Evolutionary conservation across 1,140 invertebrate species (phyloP).

Genomic region (Drosophila murphyi): DNA sequence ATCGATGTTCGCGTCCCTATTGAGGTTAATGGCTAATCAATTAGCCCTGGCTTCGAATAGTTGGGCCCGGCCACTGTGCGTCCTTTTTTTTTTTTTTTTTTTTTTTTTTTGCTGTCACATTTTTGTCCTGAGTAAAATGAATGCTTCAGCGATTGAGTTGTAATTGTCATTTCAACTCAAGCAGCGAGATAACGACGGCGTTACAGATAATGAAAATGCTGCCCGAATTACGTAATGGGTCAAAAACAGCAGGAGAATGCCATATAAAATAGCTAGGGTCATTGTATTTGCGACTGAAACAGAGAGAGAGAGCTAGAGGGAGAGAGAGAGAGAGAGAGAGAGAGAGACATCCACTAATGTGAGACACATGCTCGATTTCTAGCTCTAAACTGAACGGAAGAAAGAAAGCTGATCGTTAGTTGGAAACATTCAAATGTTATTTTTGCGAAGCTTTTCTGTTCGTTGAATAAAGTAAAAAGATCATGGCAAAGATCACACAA

Average conservation of each 20-base stretch:
- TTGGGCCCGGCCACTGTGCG: slow-evolving; percentile 14
- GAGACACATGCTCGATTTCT: too few relatives aligned
- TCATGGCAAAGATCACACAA: too few relatives aligned
- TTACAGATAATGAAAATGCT: slow-evolving; percentile 10
- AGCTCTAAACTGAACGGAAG: too few relatives aligned
- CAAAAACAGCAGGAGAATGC: background rate
- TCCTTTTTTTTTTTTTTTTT: background rate
- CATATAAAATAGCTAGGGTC: background rate
- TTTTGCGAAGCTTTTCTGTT: too few relatives aligned
- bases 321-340: background rate
- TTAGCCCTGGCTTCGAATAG: slow-evolving; percentile 46
- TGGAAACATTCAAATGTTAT: too few relatives aligned
- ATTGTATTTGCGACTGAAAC: too few relatives aligned
- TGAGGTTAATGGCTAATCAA: slow-evolving; percentile 81
- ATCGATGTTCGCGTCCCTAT: slow-evolving; percentile 44
- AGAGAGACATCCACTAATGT: background rate
- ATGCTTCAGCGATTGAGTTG: slow-evolving; percentile 68
- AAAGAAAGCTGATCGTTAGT: too few relatives aligned
- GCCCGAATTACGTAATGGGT: slow-evolving; percentile 32
- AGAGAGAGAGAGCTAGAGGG: background rate
- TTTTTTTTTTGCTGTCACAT: too few relatives aligned
- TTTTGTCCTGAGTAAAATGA: slow-evolving; percentile 32
- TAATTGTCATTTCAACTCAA: slow-evolving; percentile 56
- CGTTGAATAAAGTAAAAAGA: too few relatives aligned
- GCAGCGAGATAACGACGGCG: background rate